Evolutionary conservation across 2,113 vertebrate genomes (phyloP), one percentile per base, ranked within the genome.

Genomic region (Syngnathoides biaculeatus): DNA sequence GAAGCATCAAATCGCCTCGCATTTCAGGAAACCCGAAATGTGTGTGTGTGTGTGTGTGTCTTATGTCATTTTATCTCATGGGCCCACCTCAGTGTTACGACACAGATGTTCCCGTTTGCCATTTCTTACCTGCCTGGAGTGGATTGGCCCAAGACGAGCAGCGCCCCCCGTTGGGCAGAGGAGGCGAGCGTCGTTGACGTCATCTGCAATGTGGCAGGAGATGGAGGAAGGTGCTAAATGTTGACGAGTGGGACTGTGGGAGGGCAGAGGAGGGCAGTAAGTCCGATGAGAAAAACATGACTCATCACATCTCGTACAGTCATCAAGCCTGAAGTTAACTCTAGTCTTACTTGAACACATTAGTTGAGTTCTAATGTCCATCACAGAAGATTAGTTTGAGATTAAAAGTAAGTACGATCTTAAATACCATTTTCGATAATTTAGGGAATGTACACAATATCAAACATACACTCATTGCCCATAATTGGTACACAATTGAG

Each of bases 131-230:
- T 40, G 45, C 14, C 17, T 40, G 57, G 58, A 58, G 43, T 6
- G 19, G 17, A 69, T 14, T 30, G 11, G 22, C 30, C 40, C 52
- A 19, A 19, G 43, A 30, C 9, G 68, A 69, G 75, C 64, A 80
- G 30, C 77, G 79, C 82, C 82, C 70, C 64, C 82, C 35, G 17
- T 60, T 75, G 73, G 80, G 35, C 9, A 8, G 52, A 27, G n/a
- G 67, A 50, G 26, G 40, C 0, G 8, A 64, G 27, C 57, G 50
- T 48, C 17, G 4, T 39, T 72, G 73, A 63, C 22, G 45, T 11
- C 52, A 50, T 64, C 53, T 38, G 10, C 35, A 50, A 67, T 0
- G 17, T 35, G 39, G 20, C 72, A 26, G 10, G 42, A 62, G 59
- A 24, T 45, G 42, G 40, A 71, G 60, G 66, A 79, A 68, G 69